Base-by-base conservation (phyloP, 2,888 invertebrate species). In the Drosophila ezoana region DNA sequence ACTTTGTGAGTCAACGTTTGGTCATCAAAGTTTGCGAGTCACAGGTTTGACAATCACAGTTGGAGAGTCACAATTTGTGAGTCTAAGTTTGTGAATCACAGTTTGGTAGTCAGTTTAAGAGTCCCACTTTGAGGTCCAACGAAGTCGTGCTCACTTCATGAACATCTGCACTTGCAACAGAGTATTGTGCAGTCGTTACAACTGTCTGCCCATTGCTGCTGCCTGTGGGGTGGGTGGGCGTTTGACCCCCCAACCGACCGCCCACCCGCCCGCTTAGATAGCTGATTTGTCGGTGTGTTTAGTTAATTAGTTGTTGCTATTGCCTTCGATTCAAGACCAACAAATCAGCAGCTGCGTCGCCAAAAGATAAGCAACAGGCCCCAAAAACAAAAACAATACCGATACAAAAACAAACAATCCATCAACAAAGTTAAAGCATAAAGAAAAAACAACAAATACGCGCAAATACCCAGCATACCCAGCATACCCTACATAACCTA, bases 331-430 rank as follows among this genome's bases (percentile, higher is more conserved):
- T 44, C 11, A 58, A 33, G 40, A 41, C 45, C 51, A 51, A 56
- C 28, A 23, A 23, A 54, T 66, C 49, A 66, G 32, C 67, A 57
- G 52, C 69, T 67, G 51, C 67, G 49, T n/a, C n/a, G 10, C 61
- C 43, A 28, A 33, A 52, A 45, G 66, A 73, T 69, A 71, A 65
- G 14, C 44, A 38, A 18, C 6, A 35, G 16, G 40, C 40, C 54
- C 41, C 28, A 28, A 28, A 28, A 23, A 1, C 23, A 23, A 23
- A 28, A 8, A 0, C 28, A 28, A 23, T 8, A 23, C 0, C 20
- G 4, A 20, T 20, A 8, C 23, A 23, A 53, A 45, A 52, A 70
- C 35, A 60, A 70, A 62, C 56, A 71, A 71, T 71, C 57, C 63
- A 71, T 71, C 71, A 69, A 54, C 23, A 35, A 35, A 14, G 44